Evolutionary conservation across 2,888 invertebrate species (phyloP), one percentile per base, ranked within the genome.

Genomic region (Alentia gelatinosa): DNA sequence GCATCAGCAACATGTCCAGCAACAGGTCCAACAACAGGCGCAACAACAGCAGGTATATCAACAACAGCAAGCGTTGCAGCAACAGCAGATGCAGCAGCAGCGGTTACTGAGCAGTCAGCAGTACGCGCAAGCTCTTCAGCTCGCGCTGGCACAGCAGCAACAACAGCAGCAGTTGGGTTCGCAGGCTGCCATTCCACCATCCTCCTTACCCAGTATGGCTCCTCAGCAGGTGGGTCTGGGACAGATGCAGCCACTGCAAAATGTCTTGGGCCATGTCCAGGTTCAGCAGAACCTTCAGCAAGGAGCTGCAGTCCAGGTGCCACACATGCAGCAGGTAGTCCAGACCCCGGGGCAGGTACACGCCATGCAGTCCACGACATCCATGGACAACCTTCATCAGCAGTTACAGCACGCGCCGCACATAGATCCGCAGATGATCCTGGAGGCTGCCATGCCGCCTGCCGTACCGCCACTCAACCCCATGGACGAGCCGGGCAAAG

Each of bases 31-130:
- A 30, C 88, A 88, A 30, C 88, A 50, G 42, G 15, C 47, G 47
- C 83, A 83, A 19, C 91, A 35, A 30, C 91, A 90, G 26, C 89
- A 91, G 40, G 91, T 79, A 30, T 79, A 75, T 12, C 89, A 88
- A 35, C 91, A 79, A 74, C 86, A 79, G 26, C 40, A 75, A 30
- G 63, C 63, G 7, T n/a, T 89, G 15, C 68, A 68, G 23, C 91
- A 90, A 26, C 91, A 91, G 75, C 91, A 91, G 89, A 15, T 63
- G 56, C 56, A 63, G 63, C 89, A 50, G 35, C 89, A 89, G 37
- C 89, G n/a, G 35, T 12, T 26, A 19, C 12, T 86, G 23, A 86
- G 9, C 33, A 42, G 26, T 33, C 89, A 56, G 63, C 89, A 50
- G 63, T 42, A 50, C 47, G 50, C 50, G 19, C 30, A 33, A 23